A percentile compares a stretch with the other conserved stretches of the same genome.
phyloP scores from a whole-genome alignment of 2,888 invertebrate species.

The Metellina segmentata region DNA sequence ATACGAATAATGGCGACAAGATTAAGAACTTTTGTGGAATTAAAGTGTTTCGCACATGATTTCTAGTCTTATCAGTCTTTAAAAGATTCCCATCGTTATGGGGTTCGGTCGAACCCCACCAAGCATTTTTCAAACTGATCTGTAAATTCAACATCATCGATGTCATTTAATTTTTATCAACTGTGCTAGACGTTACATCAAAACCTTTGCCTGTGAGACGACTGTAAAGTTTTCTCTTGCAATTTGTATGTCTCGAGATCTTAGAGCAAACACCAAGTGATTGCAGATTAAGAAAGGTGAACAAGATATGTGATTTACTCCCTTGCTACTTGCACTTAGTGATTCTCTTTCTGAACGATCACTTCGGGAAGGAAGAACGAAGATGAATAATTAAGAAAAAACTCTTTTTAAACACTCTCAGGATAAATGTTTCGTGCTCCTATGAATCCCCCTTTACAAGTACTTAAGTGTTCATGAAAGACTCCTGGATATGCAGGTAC shows the following conservation, averaged over 20 bases:
- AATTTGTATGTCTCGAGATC: conserved; percentile 5
- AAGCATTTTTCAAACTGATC: neutral
- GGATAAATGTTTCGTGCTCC: conserved; percentile 71
- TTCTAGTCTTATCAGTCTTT: neutral
- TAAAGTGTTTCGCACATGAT: neutral
- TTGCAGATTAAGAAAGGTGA: conserved; percentile 33
- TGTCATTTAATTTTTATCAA: neutral
- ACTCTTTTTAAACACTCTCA: conserved; percentile 71
- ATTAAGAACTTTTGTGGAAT: neutral
- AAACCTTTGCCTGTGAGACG: neutral
- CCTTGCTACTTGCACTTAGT: conserved; percentile 71
- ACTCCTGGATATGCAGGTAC: conserved; percentile 43
- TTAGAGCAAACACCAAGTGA: conserved; percentile 46
- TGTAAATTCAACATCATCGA: neutral
- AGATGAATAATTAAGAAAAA: conserved; percentile 25
- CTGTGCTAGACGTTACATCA: neutral
- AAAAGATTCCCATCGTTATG: neutral
- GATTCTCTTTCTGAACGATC: conserved; percentile 56
- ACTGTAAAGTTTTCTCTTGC: conserved; percentile 11
- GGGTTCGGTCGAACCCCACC: neutral
- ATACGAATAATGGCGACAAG: too few species aligned
- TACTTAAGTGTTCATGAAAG: conserved; percentile 72
- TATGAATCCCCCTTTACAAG: conserved; percentile 55
- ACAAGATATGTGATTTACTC: conserved; percentile 66
- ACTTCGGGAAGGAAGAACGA: conserved; percentile 33